Conservation (phyloP, 2,797 vertebrate species). For the Miichthys miiuy region DNA sequence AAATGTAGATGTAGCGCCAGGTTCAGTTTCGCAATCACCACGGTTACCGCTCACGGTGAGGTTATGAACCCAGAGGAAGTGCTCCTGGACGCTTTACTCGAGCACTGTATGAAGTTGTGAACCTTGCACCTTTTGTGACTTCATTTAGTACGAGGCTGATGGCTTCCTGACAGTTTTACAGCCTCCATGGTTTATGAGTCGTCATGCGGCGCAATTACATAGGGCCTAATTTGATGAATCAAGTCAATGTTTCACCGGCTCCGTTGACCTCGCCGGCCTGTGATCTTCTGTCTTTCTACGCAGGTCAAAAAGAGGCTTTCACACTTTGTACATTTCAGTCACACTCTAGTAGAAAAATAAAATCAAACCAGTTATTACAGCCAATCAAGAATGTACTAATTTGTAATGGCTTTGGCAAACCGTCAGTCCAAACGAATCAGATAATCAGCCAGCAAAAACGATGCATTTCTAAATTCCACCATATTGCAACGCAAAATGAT, state of each 20-base stretch:
- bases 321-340: conserved; percentile 85
- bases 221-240: conserved; percentile 97
- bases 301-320: conserved; percentile 90
- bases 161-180: conserved; percentile 95
- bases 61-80: conserved; percentile 49
- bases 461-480: conserved; percentile 28
- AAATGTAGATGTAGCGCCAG: background rate
- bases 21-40: conserved; percentile 13
- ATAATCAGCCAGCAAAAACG: conserved; percentile 51
- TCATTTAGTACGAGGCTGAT: conserved; percentile 92
- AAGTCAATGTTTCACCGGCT: conserved; percentile 91
- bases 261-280: conserved; percentile 86
- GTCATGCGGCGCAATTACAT: conserved; percentile 93
- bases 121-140: conserved; percentile 89
- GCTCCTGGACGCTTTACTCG: conserved; percentile 84
- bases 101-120: conserved; percentile 88
- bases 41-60: conserved; percentile 42
- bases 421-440: conserved; percentile 43
- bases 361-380: conserved; percentile 55
- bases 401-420: conserved; percentile 45
- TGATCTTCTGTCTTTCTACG: conserved; percentile 86
- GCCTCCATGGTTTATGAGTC: conserved; percentile 90
- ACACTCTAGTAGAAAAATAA: conserved; percentile 70
- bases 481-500: conserved; percentile 8
- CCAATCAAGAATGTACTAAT: conserved; percentile 44